Evolutionary conservation across 2,888 invertebrate genomes (phyloP).

Genomic region (Amblyteles armatorius): DNA sequence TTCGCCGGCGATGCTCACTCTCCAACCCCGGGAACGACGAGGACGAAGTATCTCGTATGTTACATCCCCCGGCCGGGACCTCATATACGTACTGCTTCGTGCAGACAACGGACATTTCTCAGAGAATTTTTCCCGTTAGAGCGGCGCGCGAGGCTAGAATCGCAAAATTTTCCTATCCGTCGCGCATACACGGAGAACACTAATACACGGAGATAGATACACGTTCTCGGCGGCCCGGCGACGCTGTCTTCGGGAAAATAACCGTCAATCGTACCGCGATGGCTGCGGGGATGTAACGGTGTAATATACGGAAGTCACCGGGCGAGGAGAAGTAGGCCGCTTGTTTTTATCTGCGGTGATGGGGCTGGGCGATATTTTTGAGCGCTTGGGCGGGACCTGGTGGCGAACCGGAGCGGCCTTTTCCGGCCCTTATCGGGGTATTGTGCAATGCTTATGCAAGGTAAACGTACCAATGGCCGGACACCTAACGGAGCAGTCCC

Average conservation of each 20-base stretch:
- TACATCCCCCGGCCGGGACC: conserved; percentile 5
- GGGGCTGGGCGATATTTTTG: background rate
- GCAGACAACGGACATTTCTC: conserved; percentile 58
- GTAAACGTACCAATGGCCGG: no score
- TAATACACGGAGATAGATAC: conserved; percentile 33
- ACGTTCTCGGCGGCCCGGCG: conserved; percentile 33
- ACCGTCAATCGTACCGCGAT: conserved; percentile 48
- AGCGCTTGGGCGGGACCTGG: background rate
- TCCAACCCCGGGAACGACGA: conserved; percentile 33
- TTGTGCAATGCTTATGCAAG: background rate
- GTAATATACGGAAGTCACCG: background rate
- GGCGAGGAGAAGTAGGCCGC: background rate
- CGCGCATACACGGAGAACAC: background rate
- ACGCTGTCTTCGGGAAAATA: conserved; percentile 31
- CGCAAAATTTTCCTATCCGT: conserved; percentile 14
- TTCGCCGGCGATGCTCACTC: conserved; percentile 4
- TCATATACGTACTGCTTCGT: conserved; percentile 7
- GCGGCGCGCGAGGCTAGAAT: conserved; percentile 2
- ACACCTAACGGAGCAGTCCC: no score
- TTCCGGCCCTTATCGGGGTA: no score
- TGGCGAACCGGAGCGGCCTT: no score
- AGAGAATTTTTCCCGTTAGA: conserved; percentile 37
- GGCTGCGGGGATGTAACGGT: conserved; percentile 3
- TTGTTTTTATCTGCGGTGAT: background rate
- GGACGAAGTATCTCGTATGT: conserved; percentile 54